These are phyloP conservation scores for Coelogynopora nodosa DNA, from an alignment of 2,888 invertebrate genomes.

Conservation along the genomic window DNA sequence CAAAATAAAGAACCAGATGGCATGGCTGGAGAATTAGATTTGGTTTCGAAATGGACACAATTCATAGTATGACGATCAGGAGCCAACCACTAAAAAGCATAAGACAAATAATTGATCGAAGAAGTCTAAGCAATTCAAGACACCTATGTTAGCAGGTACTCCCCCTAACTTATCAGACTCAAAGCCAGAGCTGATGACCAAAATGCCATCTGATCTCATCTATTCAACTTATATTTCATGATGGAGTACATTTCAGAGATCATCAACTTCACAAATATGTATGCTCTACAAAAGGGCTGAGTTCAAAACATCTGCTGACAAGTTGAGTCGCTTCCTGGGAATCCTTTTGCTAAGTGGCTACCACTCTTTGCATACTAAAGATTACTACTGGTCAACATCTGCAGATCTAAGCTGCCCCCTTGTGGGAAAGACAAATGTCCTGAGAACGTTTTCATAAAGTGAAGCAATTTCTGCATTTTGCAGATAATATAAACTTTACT, in stretches of 20 bases:
- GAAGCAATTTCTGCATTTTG: constrained; percentile 12
- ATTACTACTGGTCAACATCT: constrained; percentile 31
- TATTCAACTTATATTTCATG: constrained; percentile 7
- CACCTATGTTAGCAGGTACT: not conserved
- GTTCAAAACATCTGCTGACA: constrained; percentile 1
- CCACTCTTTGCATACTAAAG: not conserved
- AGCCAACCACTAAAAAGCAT: not conserved
- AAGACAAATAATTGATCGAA: not conserved
- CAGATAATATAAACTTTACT: constrained; percentile 20
- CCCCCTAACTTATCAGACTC: not conserved
- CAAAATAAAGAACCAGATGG: not conserved
- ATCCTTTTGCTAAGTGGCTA: constrained; percentile 7
- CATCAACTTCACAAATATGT: constrained; percentile 13
- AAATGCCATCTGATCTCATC: constrained; percentile 1
- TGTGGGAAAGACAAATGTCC: not conserved
- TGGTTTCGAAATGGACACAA: not conserved
- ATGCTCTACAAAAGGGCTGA: constrained; percentile 19
- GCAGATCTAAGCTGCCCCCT: not conserved
- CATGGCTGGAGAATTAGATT: constrained; percentile 2
- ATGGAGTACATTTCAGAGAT: not conserved
- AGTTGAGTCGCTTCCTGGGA: not conserved
- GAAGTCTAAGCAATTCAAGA: not conserved
- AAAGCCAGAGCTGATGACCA: not conserved
- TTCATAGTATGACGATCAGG: not conserved
- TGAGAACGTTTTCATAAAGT: not conserved